A percentile compares a stretch with the other conserved stretches of the same genome.
Evolutionary conservation across 1,140 invertebrate species (phyloP).

Genomic region (Caenorhabditis tropicalis): DNA sequence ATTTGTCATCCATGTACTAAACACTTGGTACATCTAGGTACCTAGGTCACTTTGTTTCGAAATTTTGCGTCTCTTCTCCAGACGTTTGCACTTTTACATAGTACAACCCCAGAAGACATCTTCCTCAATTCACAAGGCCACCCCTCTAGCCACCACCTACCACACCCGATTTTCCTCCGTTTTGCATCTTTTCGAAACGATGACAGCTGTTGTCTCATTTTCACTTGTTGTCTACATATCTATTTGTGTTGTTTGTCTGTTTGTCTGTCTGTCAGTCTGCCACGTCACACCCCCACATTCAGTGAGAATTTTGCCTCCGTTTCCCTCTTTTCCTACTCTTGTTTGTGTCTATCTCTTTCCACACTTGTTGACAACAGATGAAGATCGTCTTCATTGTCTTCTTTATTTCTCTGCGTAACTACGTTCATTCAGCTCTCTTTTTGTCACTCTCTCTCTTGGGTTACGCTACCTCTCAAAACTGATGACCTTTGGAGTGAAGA

Average conservation of each 20-base stretch:
- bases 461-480: no score
- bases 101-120: background rate
- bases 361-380: background rate
- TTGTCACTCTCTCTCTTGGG: background rate
- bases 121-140: background rate
- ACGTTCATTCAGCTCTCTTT: background rate
- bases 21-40: conserved; percentile 12
- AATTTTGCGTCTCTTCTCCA: background rate
- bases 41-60: conserved; percentile 22
- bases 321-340: conserved; percentile 16
- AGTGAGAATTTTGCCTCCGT: background rate
- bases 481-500: conserved; percentile 16
- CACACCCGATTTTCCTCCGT: background rate
- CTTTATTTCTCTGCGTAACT: conserved; percentile 16
- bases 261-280: background rate
- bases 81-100: conserved; percentile 14
- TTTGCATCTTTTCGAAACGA: background rate
- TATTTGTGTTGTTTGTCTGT: background rate
- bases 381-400: background rate
- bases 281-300: background rate
- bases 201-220: conserved; percentile 28
- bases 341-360: conserved; percentile 15
- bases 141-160: background rate
- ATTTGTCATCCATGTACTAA: background rate
- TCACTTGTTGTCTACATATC: background rate